Evolutionary conservation across 2,888 invertebrate genomes (phyloP).

Genomic region (Octodonta nipae): DNA sequence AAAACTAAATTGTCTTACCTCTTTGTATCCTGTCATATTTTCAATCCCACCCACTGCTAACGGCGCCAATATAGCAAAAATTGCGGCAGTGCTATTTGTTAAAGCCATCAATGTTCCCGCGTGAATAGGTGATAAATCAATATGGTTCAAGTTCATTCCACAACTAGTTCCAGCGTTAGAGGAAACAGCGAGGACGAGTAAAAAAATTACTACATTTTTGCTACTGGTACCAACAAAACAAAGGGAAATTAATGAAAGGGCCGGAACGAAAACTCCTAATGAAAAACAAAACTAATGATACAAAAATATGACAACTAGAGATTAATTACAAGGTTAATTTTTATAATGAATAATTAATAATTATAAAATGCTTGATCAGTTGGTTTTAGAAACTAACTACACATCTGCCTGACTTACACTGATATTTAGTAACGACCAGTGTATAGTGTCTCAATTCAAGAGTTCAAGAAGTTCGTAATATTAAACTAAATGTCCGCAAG

Average conservation of each 20-base stretch:
- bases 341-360: too few relatives aligned
- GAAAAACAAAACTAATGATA: too few relatives aligned
- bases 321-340: too few relatives aligned
- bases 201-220: conserved; percentile 45
- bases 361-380: too few relatives aligned
- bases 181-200: conserved; percentile 59
- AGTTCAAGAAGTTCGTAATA: too few relatives aligned
- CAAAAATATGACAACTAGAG: too few relatives aligned
- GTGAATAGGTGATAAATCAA: conserved; percentile 72
- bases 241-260: conserved; percentile 49
- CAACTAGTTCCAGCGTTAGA: conserved; percentile 62
- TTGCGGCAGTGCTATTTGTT: conserved; percentile 62
- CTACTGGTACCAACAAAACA: conserved; percentile 34
- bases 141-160: conserved; percentile 65
- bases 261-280: conserved; percentile 44
- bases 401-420: too few relatives aligned
- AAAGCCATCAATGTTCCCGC: conserved; percentile 76
- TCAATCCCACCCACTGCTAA: conserved; percentile 53
- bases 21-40: conserved; percentile 8
- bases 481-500: too few relatives aligned
- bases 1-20: too few relatives aligned
- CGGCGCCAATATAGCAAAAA: conserved; percentile 69
- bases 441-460: too few relatives aligned
- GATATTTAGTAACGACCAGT: too few relatives aligned
- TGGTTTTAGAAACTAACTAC: too few relatives aligned